Evolutionary conservation across 2,797 vertebrate genomes (phyloP).

Genomic region (Dicrostonyx torquatus): DNA sequence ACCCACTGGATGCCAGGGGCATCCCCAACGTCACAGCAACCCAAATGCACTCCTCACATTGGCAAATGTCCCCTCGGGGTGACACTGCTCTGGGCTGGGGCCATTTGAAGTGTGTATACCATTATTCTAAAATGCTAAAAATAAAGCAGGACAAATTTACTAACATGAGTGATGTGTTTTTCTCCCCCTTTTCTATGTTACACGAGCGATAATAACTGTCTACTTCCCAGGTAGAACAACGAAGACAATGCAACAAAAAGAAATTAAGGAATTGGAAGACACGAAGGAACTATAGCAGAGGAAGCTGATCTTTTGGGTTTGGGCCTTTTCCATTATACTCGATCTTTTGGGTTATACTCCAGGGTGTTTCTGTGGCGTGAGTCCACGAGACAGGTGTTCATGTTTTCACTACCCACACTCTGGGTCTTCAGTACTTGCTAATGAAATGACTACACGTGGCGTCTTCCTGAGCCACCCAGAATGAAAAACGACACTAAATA

Average conservation of each 20-base stretch:
- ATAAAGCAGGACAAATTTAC: background rate
- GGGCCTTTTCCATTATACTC: background rate
- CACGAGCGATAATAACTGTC: background rate
- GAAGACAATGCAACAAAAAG: background rate
- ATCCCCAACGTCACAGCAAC: background rate
- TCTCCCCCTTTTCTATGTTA: background rate
- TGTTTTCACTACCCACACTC: background rate
- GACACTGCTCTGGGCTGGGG: background rate
- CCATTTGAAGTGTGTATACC: background rate
- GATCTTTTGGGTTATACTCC: background rate
- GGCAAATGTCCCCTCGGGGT: background rate
- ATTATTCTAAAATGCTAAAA: background rate
- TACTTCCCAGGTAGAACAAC: background rate
- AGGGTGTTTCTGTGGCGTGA: background rate
- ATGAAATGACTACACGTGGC: background rate
- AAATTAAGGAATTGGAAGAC: background rate
- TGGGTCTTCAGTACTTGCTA: background rate
- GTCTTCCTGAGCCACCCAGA: background rate
- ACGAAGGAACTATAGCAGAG: background rate
- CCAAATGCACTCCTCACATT: background rate
- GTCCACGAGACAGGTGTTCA: background rate
- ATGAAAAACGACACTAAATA: background rate
- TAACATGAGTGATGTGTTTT: background rate
- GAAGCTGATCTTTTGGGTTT: background rate
- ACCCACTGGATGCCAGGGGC: background rate